phyloP scores from a whole-genome alignment of 2,797 vertebrate species.

The Sebastes baramenuke region DNA sequence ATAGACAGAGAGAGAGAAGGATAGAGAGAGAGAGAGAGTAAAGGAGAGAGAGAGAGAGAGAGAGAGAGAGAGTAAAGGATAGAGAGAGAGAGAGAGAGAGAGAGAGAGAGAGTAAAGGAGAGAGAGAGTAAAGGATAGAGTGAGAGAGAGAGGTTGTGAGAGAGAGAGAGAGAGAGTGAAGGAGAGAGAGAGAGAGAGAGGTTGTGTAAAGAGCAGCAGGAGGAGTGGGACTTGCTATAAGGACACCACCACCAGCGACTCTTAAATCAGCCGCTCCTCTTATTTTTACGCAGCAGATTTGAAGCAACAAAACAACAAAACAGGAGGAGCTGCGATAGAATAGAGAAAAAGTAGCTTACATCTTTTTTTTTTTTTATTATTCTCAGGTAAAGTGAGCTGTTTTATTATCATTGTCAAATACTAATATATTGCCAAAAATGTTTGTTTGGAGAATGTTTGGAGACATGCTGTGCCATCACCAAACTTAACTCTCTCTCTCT shows the following conservation, averaged over 20 bases:
- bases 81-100: constrained; percentile 29
- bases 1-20: rapidly evolving
- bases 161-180: constrained; percentile 6
- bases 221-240: constrained; percentile 70
- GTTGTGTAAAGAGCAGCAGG: constrained; percentile 58
- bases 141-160: not conserved
- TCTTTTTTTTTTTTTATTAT: constrained; percentile 25
- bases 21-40: no score
- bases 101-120: constrained; percentile 18
- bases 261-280: constrained; percentile 69
- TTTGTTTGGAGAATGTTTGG: not conserved
- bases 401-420: no score
- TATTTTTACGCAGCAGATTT: constrained; percentile 63
- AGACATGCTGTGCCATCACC: constrained; percentile 3
- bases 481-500: constrained; percentile 6
- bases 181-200: constrained; percentile 41
- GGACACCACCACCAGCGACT: constrained; percentile 65
- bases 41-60: not conserved
- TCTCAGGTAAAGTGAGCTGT: constrained; percentile 38
- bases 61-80: constrained; percentile 10
- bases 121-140: not conserved
- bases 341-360: constrained; percentile 25
- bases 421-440: no score
- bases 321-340: constrained; percentile 54
- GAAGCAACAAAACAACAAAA: constrained; percentile 67